Evolutionary conservation across 2,113 vertebrate species (phyloP), one percentile per base, ranked within the genome.

Genomic region (Noctilio leporinus): DNA sequence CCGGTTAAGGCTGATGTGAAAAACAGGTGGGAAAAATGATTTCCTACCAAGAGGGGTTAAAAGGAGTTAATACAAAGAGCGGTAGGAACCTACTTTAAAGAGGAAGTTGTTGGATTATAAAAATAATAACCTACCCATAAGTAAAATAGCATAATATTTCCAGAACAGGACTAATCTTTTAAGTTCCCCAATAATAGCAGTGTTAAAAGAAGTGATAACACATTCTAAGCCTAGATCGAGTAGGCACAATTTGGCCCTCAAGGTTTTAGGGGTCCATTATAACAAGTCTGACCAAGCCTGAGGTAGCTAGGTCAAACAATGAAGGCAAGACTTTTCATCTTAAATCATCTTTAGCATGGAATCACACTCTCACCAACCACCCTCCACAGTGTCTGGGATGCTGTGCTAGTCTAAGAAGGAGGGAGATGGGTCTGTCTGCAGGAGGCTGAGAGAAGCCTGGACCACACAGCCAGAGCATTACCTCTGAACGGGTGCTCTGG

Each of bases 401-500:
- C 40, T 28, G 26, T 7, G 43, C 14, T 20, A 57, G 49, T 65
- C 43, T 3, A 4, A 40, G 69, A 30, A 53, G 40, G 17, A 53
- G 38, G 26, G 35, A 35, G 86, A 30, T 28, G 28, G 5, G 11
- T 69, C 72, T 59, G 11, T 69, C 72, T 59, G 14, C 14, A 30
- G 38, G 35, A 81, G 82, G 22, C 51, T 0, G 0, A 7, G 28
- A 26, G 28, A 43, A 24, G 8, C 16, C 83, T 1, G 30, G 84
- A 43, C 30, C 4, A 1, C 11, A 9, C 8, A 24, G 47, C 38
- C n/a, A 64, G 86, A 40, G 57, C 35, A 3, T 95, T 96, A 95
- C 95, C 97, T 96, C 89, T 76, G 38, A 82, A 85, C 1, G 1
- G 95, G 20, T 57, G 67, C 94, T 97, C 96, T 5, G 1, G 86